Conservation (phyloP, 2,113 vertebrate genomes). For the Geococcyx californianus region DNA sequence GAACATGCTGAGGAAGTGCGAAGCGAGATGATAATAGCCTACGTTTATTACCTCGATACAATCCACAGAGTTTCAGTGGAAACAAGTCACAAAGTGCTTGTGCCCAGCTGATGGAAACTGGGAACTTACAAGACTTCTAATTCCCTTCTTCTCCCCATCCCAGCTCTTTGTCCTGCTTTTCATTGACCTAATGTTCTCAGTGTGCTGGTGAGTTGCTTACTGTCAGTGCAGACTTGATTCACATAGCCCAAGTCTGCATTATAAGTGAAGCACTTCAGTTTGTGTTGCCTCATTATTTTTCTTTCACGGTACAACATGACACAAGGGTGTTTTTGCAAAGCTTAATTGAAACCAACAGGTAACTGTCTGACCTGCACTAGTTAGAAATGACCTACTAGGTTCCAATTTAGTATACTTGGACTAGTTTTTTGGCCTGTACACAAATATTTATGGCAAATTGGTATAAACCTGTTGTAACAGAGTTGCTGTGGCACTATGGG, state of each 20-base stretch:
- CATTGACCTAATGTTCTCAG: background rate
- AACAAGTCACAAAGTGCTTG: background rate
- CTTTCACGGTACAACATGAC: background rate
- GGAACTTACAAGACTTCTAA: background rate
- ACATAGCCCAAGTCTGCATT: background rate
- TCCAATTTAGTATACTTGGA: background rate
- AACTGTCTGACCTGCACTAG: background rate
- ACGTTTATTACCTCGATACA: background rate
- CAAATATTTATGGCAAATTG: background rate
- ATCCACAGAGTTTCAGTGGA: background rate
- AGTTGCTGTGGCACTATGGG: background rate
- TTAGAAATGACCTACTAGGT: background rate
- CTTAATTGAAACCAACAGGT: slow-evolving; percentile 45
- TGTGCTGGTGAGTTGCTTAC: background rate
- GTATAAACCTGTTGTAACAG: background rate
- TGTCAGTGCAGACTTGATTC: slow-evolving; percentile 6
- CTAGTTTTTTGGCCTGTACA: background rate
- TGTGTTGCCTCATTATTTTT: slow-evolving; percentile 31
- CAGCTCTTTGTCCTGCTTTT: background rate
- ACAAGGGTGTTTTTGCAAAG: background rate
- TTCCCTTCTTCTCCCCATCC: background rate
- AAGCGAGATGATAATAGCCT: background rate
- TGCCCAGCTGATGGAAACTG: background rate
- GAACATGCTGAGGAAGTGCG: background rate
- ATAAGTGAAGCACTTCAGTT: background rate